Conservation (phyloP, 2,797 vertebrate genomes). For the Macrochelys suwanniensis region DNA sequence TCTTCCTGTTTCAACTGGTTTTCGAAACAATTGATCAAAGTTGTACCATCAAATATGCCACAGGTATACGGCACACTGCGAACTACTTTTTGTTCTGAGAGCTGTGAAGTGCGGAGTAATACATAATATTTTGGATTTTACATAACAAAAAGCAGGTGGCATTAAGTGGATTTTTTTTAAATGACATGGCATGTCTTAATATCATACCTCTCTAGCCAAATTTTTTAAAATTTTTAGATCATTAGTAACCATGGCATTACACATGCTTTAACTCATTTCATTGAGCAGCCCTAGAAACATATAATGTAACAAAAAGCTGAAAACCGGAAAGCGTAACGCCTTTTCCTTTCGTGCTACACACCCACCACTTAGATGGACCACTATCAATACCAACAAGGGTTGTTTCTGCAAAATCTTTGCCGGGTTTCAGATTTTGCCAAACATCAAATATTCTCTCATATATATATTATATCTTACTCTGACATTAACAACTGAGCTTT, state of each 20-base stretch:
- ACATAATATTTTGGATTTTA: conserved; percentile 54
- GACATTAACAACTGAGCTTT: background rate
- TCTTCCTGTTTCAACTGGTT: conserved; percentile 76
- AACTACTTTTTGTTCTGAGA: conserved; percentile 74
- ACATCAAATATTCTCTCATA: conserved; percentile 15
- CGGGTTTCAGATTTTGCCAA: conserved; percentile 36
- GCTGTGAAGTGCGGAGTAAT: conserved; percentile 61
- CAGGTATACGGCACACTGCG: conserved; percentile 63
- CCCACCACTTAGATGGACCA: background rate
- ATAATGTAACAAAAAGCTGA: conserved; percentile 29
- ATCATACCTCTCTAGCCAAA: conserved; percentile 28
- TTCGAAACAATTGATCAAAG: conserved; percentile 75
- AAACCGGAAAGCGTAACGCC: background rate
- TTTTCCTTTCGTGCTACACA: background rate
- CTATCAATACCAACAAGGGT: background rate
- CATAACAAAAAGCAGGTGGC: conserved; percentile 70
- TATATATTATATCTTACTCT: accelerated
- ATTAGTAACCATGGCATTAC: conserved; percentile 64
- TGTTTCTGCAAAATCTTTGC: conserved; percentile 18
- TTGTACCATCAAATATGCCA: conserved; percentile 75
- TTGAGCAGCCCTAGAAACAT: background rate
- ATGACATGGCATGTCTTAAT: conserved; percentile 20
- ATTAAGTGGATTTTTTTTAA: conserved; percentile 61
- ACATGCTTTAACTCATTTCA: conserved; percentile 46
- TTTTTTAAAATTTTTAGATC: conserved; percentile 22